A percentile compares a stretch with the other conserved stretches of the same genome.
These are phyloP conservation scores for Bombus superbus DNA, from an alignment of 1,140 invertebrate genomes.

Conservation along the genomic window DNA sequence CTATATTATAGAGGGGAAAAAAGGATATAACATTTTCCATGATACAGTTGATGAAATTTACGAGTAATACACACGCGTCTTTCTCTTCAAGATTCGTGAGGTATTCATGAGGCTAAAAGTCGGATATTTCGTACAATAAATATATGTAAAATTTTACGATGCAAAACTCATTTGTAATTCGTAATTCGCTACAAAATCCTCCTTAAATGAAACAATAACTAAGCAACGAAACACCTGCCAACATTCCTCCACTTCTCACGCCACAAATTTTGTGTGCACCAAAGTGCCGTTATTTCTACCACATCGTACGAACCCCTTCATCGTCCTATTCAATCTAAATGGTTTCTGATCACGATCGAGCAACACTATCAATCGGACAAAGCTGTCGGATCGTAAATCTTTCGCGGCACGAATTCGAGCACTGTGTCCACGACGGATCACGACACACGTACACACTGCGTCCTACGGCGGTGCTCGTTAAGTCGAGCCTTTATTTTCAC, in stretches of 20 bases:
- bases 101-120: no score
- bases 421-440: background rate
- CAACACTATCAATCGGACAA: constrained; percentile 6
- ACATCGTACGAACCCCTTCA: background rate
- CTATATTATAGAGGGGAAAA: no score
- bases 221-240: background rate
- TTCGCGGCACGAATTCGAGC: background rate
- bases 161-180: background rate
- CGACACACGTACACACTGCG: background rate
- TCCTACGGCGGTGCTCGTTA: constrained; percentile 10
- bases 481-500: constrained; percentile 34
- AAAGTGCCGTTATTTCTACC: background rate
- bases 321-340: background rate
- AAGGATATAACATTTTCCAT: no score
- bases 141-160: background rate
- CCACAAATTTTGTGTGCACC: background rate
- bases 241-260: background rate
- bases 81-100: no score
- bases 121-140: no score
- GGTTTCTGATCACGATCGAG: background rate
- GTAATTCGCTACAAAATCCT: no score
- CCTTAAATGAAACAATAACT: background rate
- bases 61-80: no score
- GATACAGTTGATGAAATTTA: no score
- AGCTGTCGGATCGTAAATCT: constrained; percentile 20